Evolutionary conservation across 2,797 vertebrate genomes (phyloP), one percentile per base, ranked within the genome.

Genomic region (Eleutherodactylus coqui): DNA sequence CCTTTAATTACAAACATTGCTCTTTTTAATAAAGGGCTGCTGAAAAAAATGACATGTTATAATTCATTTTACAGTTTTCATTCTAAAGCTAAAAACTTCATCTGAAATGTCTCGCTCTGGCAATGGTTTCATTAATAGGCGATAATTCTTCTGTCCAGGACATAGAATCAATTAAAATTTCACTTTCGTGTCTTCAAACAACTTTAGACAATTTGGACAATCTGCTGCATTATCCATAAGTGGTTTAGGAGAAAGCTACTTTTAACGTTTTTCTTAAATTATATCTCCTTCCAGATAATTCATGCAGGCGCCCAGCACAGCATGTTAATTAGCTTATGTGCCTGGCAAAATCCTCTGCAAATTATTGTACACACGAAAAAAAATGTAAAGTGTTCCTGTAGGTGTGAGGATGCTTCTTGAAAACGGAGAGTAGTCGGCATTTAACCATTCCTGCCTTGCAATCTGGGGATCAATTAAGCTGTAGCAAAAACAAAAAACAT

Each of bases 301-400:
- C n/a, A 29, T 55, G 90, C 91, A 91, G 89, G 92, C 90, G 89
- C 79, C 85, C 79, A 60, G 78, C 70, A 47, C 72, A 47, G 85
- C 72, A 55, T 78, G 58, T 47, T 41, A 76, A 62, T 77, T 69
- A 87, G 49, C 21, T 53, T 53, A 34, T 76, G 55, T 78, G 73
- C 43, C 36, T 85, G 80, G 80, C 80, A 82, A 70, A 69, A 69
- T 70, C 19, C 62, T 70, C 64, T 0, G 45, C 62, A 41, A 82
- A 82, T 82, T 82, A 82, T 32, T 41, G n/a, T 43, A 34, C 36
- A 29, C 47, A 53, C 41, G n/a, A 79, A 60, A 62, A 24, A 36
- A 70, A 82, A 62, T 41, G 5, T 11, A 17, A 55, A 17, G 6
- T 21, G 64, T 41, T n/a, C 17, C 10, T 47, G 79, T 38, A 36